Conservation (phyloP, 2,113 vertebrate genomes). For the Capreolus pygargus region DNA sequence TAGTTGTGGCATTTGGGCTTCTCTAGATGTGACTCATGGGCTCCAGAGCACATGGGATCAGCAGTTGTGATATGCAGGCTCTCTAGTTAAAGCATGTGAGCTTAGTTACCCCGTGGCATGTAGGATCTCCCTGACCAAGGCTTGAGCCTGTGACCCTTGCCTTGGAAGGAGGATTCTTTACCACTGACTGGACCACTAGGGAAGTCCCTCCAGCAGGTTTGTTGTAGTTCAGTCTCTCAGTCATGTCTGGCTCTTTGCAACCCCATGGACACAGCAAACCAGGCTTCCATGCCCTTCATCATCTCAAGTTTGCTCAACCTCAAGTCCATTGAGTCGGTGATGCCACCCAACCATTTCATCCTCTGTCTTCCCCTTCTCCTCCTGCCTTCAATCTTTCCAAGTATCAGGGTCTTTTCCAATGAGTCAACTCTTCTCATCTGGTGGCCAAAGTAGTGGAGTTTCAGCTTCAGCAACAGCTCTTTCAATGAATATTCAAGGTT, state of each 20-base stretch:
- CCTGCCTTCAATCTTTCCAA: not conserved
- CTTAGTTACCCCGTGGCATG: rapidly evolving
- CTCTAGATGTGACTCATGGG: not conserved
- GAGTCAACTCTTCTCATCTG: not conserved
- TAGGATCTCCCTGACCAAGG: not conserved
- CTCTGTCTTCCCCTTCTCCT: not conserved
- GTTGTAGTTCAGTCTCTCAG: not conserved
- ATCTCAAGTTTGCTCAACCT: not conserved
- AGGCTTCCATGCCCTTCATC: not conserved
- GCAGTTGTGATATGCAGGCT: not conserved
- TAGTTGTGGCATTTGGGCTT: not conserved
- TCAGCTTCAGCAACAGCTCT: not conserved
- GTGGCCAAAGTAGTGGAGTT: not conserved
- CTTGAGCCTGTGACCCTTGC: not conserved
- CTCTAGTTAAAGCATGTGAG: not conserved
- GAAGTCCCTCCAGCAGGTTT: not conserved
- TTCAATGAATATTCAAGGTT: not conserved
- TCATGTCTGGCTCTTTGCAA: not conserved
- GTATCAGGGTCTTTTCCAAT: not conserved
- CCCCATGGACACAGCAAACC: not conserved
- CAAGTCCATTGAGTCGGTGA: not conserved
- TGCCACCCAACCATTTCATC: not conserved
- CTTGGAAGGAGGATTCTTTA: not conserved
- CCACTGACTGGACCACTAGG: not conserved
- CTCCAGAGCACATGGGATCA: not conserved